These are phyloP conservation scores for Rhizomys pruinosus DNA, from an alignment of 2,113 vertebrate genomes.

Conservation along the genomic window DNA sequence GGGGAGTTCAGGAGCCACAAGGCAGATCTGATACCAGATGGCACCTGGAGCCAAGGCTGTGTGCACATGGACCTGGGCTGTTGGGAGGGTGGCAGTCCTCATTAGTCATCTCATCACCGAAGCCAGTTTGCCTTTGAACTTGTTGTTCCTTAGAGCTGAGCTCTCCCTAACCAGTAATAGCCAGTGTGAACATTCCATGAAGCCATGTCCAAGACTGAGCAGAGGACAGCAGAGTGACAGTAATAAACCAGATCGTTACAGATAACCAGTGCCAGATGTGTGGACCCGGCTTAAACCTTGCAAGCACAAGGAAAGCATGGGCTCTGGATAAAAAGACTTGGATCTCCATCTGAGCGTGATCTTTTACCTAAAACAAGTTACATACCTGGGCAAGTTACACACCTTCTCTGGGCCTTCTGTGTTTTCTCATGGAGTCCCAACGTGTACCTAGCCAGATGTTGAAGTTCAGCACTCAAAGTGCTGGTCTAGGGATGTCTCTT, in stretches of 20 bases:
- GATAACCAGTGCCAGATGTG: not conserved
- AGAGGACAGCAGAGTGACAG: not conserved
- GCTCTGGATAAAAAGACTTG: not conserved
- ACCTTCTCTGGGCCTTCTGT: not conserved
- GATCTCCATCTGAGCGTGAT: not conserved
- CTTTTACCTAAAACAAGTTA: too few relatives aligned
- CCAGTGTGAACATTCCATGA: not conserved
- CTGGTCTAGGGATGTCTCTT: not conserved
- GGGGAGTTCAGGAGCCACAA: not conserved
- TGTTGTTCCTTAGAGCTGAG: not conserved
- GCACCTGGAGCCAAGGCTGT: not conserved
- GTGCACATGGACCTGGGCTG: too few relatives aligned
- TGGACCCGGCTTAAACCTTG: not conserved
- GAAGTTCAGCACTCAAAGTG: not conserved
- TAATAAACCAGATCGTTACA: not conserved
- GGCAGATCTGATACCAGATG: not conserved
- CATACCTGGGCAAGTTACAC: accelerated
- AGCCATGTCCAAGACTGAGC: not conserved
- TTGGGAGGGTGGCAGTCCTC: accelerated
- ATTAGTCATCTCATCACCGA: not conserved
- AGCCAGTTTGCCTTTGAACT: not conserved
- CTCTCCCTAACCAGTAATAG: not conserved
- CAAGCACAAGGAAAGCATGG: too few relatives aligned
- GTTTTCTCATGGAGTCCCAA: accelerated
- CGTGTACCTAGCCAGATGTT: too few relatives aligned